A percentile compares a stretch with the other conserved stretches of the same genome.
These are phyloP conservation scores for Apoda limacodes DNA, from an alignment of 2,888 invertebrate species.

Conservation along the genomic window DNA sequence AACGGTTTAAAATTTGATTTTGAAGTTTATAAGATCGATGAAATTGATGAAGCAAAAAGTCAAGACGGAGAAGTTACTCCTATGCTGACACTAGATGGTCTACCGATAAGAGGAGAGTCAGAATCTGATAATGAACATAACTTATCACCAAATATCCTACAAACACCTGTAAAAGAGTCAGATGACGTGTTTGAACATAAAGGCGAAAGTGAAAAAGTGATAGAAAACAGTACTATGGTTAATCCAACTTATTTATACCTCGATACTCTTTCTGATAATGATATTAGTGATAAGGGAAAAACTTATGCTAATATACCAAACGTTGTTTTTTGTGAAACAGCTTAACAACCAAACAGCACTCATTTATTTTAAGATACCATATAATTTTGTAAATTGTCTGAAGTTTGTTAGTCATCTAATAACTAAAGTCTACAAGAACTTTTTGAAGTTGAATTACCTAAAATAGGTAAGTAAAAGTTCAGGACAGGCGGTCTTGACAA, in stretches of 20 bases:
- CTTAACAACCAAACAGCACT: too few species aligned
- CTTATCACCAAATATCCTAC: conserved; percentile 38
- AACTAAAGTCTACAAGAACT: too few species aligned
- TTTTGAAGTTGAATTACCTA: too few species aligned
- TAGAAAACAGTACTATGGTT: conserved; percentile 38
- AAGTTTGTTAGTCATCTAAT: too few species aligned
- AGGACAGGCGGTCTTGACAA: too few species aligned
- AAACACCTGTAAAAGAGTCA: conserved; percentile 44
- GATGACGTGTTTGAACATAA: conserved; percentile 55
- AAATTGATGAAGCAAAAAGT: conserved; percentile 31
- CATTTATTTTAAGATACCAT: too few species aligned
- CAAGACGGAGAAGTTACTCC: conserved; percentile 62
- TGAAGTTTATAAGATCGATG: conserved; percentile 40
- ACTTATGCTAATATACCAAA: conserved; percentile 39
- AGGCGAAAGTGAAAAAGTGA: conserved; percentile 41
- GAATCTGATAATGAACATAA: conserved; percentile 52
- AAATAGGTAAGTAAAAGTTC: too few species aligned
- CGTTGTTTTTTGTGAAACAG: conserved; percentile 63
- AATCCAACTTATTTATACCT: conserved; percentile 57
- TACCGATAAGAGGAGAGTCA: conserved; percentile 46
- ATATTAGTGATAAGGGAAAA: too few species aligned
- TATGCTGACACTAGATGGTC: conserved; percentile 59
- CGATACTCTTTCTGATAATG: too few species aligned
- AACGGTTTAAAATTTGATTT: conserved; percentile 64
- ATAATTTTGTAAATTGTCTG: too few species aligned